Percentiles rank a stretch among this genome's conserved stretches.
Evolutionary conservation across 2,888 invertebrate species (phyloP).

Genomic region (Bhutanitis thaidina): DNA sequence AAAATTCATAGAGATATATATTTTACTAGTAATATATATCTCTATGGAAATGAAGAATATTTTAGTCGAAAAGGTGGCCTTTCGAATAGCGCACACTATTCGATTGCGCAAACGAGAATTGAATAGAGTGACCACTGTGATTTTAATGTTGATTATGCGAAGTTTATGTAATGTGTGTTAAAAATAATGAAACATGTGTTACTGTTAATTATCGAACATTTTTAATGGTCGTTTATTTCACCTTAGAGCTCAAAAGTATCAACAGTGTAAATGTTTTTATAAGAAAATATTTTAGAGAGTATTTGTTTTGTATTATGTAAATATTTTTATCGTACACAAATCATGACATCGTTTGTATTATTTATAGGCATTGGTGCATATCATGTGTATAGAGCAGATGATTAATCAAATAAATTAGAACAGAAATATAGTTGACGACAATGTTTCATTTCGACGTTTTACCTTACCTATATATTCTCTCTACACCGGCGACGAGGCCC

Average conservation of each 20-base stretch:
- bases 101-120: constrained; percentile 30
- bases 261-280: constrained; percentile 21
- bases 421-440: constrained; percentile 57
- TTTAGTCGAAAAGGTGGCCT: too few species aligned
- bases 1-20: not conserved
- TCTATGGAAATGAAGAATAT: too few species aligned
- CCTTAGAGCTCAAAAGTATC: constrained; percentile 21
- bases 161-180: constrained; percentile 36
- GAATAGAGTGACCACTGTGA: constrained; percentile 54
- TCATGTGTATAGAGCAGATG: constrained; percentile 79
- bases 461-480: too few species aligned
- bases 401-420: constrained; percentile 79
- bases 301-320: constrained; percentile 39
- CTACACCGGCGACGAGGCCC: too few species aligned
- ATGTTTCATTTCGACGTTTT: constrained; percentile 47
- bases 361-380: constrained; percentile 80
- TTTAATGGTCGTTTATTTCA: constrained; percentile 9
- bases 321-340: constrained; percentile 61
- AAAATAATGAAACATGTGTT: constrained; percentile 33
- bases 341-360: constrained; percentile 69
- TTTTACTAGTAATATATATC: not conserved
- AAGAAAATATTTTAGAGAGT: constrained; percentile 16
- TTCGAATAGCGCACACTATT: not conserved
- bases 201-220: constrained; percentile 5
- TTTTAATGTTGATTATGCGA: constrained; percentile 52